Evolutionary conservation across 2,888 invertebrate genomes (phyloP).

Genomic region (Drosophila mimica): DNA sequence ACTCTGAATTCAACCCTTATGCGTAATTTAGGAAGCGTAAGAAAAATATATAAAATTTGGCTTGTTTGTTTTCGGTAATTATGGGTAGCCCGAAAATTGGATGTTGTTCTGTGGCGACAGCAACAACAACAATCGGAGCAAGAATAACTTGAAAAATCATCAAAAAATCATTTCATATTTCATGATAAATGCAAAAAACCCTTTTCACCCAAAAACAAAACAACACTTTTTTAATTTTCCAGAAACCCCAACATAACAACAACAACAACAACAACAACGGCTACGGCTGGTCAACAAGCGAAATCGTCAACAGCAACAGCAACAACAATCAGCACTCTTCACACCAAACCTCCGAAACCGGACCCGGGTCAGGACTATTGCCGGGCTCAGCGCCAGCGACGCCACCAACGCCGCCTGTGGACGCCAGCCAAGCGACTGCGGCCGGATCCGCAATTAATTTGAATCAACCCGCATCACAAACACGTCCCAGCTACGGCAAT

Average conservation of each 20-base stretch:
- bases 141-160: conserved; percentile 46
- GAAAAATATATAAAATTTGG: conserved; percentile 49
- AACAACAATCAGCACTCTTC: conserved; percentile 53
- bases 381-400: conserved; percentile 56
- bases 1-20: conserved; percentile 23
- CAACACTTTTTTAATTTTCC: conserved; percentile 52
- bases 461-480: conserved; percentile 74
- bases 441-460: conserved; percentile 72
- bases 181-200: conserved; percentile 58
- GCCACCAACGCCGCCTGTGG: conserved; percentile 67
- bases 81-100: conserved; percentile 35
- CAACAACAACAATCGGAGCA: conserved; percentile 6
- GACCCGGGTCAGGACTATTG: conserved; percentile 48
- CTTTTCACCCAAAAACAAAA: conserved; percentile 52
- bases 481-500: conserved; percentile 70
- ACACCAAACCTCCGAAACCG: conserved; percentile 37
- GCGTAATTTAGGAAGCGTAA: conserved; percentile 15
- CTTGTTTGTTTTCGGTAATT: conserved; percentile 63
- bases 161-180: conserved; percentile 68
- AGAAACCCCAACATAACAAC: conserved; percentile 66
- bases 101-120: conserved; percentile 17
- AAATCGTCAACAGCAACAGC: conserved; percentile 49
- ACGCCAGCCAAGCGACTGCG: conserved; percentile 55
- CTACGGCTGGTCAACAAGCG: conserved; percentile 64
- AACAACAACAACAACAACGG: conserved; percentile 51